Base-by-base conservation (phyloP, 2,888 invertebrate species). In the Abrostola triplasia region DNA sequence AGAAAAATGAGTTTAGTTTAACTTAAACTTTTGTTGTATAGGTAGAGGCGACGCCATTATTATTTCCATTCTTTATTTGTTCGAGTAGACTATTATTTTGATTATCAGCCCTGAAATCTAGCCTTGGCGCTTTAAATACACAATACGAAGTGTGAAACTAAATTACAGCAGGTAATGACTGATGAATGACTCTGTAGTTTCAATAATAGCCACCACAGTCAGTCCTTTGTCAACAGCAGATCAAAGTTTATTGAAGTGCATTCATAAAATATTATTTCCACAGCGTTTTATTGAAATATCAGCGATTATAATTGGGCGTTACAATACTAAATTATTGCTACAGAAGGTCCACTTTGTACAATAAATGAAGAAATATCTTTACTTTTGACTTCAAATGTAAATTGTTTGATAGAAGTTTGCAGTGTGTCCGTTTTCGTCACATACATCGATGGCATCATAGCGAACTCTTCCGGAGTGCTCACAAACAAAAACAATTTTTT, bases 211-310 rank as follows among this genome's bases (percentile, higher is more conserved):
- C 4, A 7, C 44, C 44, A 13, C 44, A 47, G 12, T 13, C 44
- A 47, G 12, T 13, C 24, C 44, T 24, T 47, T 47, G 44, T 47
- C 44, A 41, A 41, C 41, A 24, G 9, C 44, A 9, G 44, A 47
- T 24, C 13, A 24, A 0, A 9, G 44, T 47, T 24, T 24, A 47
- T 47, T 47, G 44, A 47, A 47, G 44, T 47, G 24, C 44, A 47
- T 8, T 47, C 44, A 47, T 13, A 47, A 47, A 47, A 24, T 47
- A 47, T 47, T 13, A 47, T 47, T 47, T 47, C 10, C 44, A 47
- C 13, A 12, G 44, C 44, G 24, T 6, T 13, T 9, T 47, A 47
- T 47, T 47, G 44, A 47, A 47, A 47, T 47, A 47, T 9, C 44
- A 47, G n/a, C 41, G n/a, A 24, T 47, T 5, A 24, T 47, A 24